Evolutionary conservation across 2,797 vertebrate genomes (phyloP).

Genomic region (Pempheris klunzingeri): DNA sequence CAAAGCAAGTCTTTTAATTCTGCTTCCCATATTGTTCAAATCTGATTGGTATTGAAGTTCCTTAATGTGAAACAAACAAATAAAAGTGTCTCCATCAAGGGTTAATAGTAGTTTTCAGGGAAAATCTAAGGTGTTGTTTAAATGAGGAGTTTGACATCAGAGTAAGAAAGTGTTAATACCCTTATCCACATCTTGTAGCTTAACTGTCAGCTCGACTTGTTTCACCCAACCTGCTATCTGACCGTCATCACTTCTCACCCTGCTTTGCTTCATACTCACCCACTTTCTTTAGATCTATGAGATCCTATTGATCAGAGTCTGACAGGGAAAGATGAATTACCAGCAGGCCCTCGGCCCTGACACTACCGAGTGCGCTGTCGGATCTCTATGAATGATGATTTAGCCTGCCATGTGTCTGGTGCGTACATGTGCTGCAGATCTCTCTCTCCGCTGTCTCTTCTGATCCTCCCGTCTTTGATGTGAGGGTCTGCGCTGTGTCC

Average conservation of each 20-base stretch:
- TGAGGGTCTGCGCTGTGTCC: slow-evolving; percentile 66
- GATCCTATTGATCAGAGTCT: slow-evolving; percentile 40
- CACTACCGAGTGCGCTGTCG: slow-evolving; percentile 17
- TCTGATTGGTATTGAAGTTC: not conserved
- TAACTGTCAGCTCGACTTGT: slow-evolving; percentile 1
- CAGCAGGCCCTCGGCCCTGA: slow-evolving; percentile 19
- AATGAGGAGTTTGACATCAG: not conserved
- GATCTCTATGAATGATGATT: slow-evolving; percentile 33
- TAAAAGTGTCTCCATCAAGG: not conserved
- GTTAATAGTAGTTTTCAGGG: not conserved
- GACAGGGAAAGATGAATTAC: slow-evolving; percentile 56
- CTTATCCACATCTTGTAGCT: not conserved
- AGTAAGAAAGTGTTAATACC: slow-evolving; percentile 19
- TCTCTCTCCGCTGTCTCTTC: slow-evolving; percentile 29
- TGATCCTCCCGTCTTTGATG: slow-evolving; percentile 75
- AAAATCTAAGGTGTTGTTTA: not conserved
- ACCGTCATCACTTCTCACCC: slow-evolving; percentile 30
- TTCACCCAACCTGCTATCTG: slow-evolving; percentile 28
- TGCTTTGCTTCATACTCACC: slow-evolving; percentile 43
- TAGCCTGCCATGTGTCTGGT: slow-evolving; percentile 35
- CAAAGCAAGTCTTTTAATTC: too few relatives aligned
- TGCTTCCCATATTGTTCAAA: not conserved
- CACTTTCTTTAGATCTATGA: slow-evolving; percentile 56
- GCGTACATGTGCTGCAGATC: slow-evolving; percentile 48
- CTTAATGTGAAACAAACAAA: too few relatives aligned